Base-by-base conservation (phyloP, 2,797 vertebrate genomes). In the Microcaecilia unicolor region DNA sequence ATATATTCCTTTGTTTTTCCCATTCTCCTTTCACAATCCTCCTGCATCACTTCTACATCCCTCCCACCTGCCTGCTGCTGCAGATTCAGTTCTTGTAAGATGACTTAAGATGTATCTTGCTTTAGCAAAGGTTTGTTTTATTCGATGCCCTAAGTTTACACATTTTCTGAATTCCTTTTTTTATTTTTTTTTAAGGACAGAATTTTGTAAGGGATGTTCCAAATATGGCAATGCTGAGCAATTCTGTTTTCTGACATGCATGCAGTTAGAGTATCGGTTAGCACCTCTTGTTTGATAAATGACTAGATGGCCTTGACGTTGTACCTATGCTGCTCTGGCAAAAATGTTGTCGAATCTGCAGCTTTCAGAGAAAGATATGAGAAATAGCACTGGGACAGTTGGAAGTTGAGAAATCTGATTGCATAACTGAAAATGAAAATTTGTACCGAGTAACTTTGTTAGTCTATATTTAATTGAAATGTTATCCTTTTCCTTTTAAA, bases 261-360 rank as follows among this genome's bases (percentile, higher is more conserved):
- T 37, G 25, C 14, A 29, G 32, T 46, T 43, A 30, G 50, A 28
- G 40, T 52, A 25, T 25, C 14, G 33, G 23, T 53, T 52, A 42
- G 44, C 30, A 38, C 36, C 39, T 12, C 5, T 33, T 25, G 23
- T 24, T 48, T 58, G 51, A 64, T 66, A 53, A 51, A 53, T 52
- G 43, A 34, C 37, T 40, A 3, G 20, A 16, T 55, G 46, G 38
- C 32, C 51, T 54, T 31, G 26, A 55, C 32, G 13, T 47, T 19
- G 10, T 44, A 30, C 35, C 44, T 56, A 9, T 44, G 38, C 34
- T 38, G 26, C 3, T 27, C 43, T 44, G 55, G 44, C 48, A 43
- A 16, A 51, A 51, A 54, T 21, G 1, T 1, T 25, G 41, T 22
- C 42, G 44, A 48, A 32, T 27, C n/a, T 38, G 36, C 53, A 37